phyloP scores from a whole-genome alignment of 2,888 invertebrate species.

The Onchidella celtica region DNA sequence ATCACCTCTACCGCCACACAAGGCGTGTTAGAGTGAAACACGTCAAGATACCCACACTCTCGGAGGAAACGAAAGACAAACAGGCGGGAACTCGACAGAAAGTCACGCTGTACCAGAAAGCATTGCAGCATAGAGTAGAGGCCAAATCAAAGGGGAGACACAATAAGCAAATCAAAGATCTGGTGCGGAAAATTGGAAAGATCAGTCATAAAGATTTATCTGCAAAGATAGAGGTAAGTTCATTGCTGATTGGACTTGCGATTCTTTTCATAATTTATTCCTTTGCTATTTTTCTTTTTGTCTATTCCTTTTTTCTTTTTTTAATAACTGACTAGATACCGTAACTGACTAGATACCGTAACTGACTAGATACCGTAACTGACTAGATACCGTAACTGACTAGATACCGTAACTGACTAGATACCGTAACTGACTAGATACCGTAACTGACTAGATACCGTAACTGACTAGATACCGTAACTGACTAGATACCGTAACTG shows the following conservation, averaged over 20 bases:
- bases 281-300: not conserved
- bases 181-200: not conserved
- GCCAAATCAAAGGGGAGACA: not conserved
- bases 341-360: too few relatives aligned
- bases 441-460: too few relatives aligned
- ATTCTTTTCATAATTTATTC: not conserved
- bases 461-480: too few relatives aligned
- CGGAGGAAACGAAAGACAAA: not conserved
- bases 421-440: too few relatives aligned
- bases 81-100: not conserved
- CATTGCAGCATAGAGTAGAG: constrained; percentile 4
- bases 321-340: too few relatives aligned
- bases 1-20: not conserved
- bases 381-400: too few relatives aligned
- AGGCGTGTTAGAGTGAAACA: not conserved
- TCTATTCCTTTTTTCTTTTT: not conserved
- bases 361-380: too few relatives aligned
- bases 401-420: too few relatives aligned
- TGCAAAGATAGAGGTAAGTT: not conserved
- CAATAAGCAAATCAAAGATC: not conserved
- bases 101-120: constrained; percentile 1
- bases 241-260: not conserved
- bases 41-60: not conserved
- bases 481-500: too few relatives aligned
- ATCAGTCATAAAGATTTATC: not conserved